Evolutionary conservation across 2,888 invertebrate species (phyloP).

Genomic region (Antheraea yamamai): DNA sequence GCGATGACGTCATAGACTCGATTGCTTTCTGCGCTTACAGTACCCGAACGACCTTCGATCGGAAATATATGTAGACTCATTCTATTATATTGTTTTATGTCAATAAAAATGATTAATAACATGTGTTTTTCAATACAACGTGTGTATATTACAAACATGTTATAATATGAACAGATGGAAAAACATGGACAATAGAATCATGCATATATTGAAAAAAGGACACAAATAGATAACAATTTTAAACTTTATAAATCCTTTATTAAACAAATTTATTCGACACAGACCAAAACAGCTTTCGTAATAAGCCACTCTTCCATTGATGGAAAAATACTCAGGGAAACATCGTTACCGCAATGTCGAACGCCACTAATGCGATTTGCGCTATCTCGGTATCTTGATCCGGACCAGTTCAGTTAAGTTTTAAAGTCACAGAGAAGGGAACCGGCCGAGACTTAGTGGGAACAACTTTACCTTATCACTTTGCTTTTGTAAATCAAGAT

Average conservation of each 20-base stretch:
- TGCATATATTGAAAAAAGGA: background rate
- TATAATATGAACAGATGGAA: background rate
- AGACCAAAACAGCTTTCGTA: background rate
- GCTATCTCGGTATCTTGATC: conserved; percentile 56
- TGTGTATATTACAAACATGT: background rate
- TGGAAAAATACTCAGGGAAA: conserved; percentile 22
- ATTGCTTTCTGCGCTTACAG: conserved; percentile 14
- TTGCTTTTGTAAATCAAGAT: background rate
- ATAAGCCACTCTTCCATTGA: conserved; percentile 6
- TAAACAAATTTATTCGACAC: background rate
- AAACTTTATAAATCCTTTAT: background rate
- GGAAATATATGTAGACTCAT: background rate
- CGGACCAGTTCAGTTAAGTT: conserved; percentile 55
- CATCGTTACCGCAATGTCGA: conserved; percentile 45
- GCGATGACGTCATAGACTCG: conserved; percentile 24
- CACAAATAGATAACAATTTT: background rate
- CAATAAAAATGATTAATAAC: background rate
- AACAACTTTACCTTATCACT: conserved; percentile 20
- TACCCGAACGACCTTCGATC: conserved; percentile 26
- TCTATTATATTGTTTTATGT: conserved; percentile 4
- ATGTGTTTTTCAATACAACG: background rate
- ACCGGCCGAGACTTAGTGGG: conserved; percentile 22
- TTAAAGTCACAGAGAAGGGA: conserved; percentile 29
- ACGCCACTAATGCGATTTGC: conserved; percentile 69
- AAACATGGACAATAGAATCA: background rate